Evolutionary conservation across 2,888 invertebrate species (phyloP).

Genomic region (Aphidoletes aphidimyza): DNA sequence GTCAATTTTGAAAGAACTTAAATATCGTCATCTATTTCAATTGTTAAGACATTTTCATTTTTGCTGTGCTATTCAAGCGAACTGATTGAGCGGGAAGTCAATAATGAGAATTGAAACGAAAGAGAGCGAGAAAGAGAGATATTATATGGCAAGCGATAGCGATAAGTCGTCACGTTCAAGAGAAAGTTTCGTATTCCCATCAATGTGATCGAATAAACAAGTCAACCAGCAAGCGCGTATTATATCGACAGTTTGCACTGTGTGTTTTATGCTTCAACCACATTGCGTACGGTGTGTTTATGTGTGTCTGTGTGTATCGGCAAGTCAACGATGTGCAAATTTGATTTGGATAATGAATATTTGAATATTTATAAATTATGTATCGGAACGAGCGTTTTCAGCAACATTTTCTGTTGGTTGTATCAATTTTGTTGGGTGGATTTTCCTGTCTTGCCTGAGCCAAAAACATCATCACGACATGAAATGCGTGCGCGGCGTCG

Average conservation of each 20-base stretch:
- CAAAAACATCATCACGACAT: too few species aligned
- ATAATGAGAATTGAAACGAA: not conserved
- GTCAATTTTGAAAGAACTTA: too few species aligned
- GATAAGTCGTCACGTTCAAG: conserved; percentile 50
- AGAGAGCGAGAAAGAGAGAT: not conserved
- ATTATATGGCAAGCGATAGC: conserved; percentile 16
- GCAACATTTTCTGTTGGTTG: not conserved
- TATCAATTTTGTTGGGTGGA: not conserved
- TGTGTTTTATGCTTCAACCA: not conserved
- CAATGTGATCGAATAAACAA: conserved; percentile 24
- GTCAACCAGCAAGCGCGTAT: too few species aligned
- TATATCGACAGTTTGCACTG: too few species aligned
- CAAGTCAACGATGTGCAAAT: conserved; percentile 56
- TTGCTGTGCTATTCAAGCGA: not conserved
- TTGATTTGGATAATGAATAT: conserved; percentile 58
- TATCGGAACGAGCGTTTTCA: conserved; percentile 55
- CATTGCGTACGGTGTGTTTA: not conserved
- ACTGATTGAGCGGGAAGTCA: not conserved
- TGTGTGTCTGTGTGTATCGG: conserved; percentile 15
- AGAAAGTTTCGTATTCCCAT: conserved; percentile 19
- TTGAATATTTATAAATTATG: conserved; percentile 58
- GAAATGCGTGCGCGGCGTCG: not conserved
- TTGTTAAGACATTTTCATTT: not conserved
- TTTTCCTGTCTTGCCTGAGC: not conserved
- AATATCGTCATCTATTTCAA: not conserved